Conservation (phyloP, 1,140 invertebrate genomes). For the Mercenaria mercenaria region DNA sequence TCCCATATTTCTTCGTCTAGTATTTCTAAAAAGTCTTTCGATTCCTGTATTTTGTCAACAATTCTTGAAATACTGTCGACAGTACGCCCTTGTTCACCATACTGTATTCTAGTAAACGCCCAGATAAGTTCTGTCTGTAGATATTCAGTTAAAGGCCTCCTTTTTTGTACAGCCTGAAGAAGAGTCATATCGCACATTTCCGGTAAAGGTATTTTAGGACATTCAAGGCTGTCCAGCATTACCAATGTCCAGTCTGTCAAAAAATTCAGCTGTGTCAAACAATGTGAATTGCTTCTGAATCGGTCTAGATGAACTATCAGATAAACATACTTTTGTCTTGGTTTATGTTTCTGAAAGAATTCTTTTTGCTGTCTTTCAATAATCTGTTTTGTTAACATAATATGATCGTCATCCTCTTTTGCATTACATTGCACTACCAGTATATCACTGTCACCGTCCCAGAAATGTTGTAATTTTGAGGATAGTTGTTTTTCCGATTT, state of each 20-base stretch:
- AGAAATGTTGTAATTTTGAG: slow-evolving; percentile 66
- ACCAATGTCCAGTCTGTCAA: slow-evolving; percentile 70
- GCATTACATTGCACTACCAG: slow-evolving; percentile 69
- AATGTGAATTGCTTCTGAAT: not conserved
- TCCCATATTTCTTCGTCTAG: slow-evolving; percentile 63
- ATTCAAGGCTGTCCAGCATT: slow-evolving; percentile 68
- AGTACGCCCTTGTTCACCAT: slow-evolving; percentile 45
- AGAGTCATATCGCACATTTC: slow-evolving; percentile 34
- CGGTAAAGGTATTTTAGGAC: slow-evolving; percentile 41
- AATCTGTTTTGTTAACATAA: slow-evolving; percentile 68
- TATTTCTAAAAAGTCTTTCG: slow-evolving; percentile 43
- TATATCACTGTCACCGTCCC: slow-evolving; percentile 57
- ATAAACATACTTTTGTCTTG: slow-evolving; percentile 61
- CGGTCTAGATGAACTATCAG: slow-evolving; percentile 68
- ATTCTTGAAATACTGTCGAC: slow-evolving; percentile 54
- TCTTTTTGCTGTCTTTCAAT: slow-evolving; percentile 66
- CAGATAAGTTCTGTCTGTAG: slow-evolving; percentile 71
- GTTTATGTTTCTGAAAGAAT: not conserved
- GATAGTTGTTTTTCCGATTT: slow-evolving; percentile 76
- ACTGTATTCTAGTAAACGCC: slow-evolving; percentile 74
- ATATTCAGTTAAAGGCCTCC: slow-evolving; percentile 51
- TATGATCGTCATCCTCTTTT: slow-evolving; percentile 65
- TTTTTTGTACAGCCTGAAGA: slow-evolving; percentile 57
- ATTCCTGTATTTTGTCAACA: slow-evolving; percentile 51
- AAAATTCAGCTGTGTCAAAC: slow-evolving; percentile 68